Percentiles rank a stretch among this genome's conserved stretches.
phyloP scores from a whole-genome alignment of 2,113 vertebrate species.

The Callochromis pleurospilus region DNA sequence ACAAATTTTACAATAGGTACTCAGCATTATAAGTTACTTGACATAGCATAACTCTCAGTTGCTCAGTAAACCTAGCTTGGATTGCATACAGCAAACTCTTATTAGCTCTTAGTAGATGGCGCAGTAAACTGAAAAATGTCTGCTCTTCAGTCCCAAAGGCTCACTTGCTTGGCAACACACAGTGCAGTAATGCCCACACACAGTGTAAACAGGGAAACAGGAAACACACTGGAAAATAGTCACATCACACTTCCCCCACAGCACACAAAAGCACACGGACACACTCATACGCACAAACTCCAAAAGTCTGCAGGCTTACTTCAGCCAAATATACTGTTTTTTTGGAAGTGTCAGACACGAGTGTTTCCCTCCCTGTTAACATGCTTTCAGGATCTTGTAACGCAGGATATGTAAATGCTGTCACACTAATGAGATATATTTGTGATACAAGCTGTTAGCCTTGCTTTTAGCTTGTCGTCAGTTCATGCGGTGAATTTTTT shows the following conservation, averaged over 20 bases:
- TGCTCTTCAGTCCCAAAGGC: slow-evolving; percentile 1
- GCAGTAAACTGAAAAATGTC: background rate
- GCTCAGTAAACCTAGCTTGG: background rate
- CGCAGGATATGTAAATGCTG: background rate
- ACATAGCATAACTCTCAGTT: background rate
- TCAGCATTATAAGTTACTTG: background rate
- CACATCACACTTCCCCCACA: slow-evolving; percentile 36
- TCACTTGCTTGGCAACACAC: slow-evolving; percentile 43
- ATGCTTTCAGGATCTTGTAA: background rate
- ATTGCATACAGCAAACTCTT: background rate
- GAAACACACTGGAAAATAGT: slow-evolving; percentile 39
- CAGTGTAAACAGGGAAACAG: slow-evolving; percentile 48
- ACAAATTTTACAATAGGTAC: background rate
- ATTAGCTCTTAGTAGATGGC: background rate
- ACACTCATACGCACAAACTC: background rate
- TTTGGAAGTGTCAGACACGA: background rate
- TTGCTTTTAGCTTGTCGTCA: background rate
- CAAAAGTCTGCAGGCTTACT: background rate
- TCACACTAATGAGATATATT: background rate
- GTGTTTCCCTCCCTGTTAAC: background rate
- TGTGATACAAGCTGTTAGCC: background rate
- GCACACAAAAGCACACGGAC: background rate
- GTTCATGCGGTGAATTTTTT: background rate
- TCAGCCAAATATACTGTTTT: background rate
- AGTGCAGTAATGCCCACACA: slow-evolving; percentile 47